Evolutionary conservation across 1,140 invertebrate species (phyloP).

Genomic region (Lucilia cuprina): DNA sequence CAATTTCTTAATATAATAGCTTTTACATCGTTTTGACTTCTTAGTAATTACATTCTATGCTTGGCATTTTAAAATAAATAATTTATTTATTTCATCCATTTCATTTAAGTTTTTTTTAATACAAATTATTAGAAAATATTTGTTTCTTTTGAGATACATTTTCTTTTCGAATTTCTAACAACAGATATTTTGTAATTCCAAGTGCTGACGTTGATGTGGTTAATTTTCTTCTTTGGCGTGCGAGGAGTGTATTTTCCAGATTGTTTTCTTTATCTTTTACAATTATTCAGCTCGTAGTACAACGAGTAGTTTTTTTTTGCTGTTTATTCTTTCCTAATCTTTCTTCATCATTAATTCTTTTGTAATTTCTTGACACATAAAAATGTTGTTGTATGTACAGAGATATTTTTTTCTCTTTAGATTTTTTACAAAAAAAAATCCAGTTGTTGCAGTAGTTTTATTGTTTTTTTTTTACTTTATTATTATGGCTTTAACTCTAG

Average conservation of each 20-base stretch:
- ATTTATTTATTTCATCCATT: no score
- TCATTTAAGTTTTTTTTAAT: no score
- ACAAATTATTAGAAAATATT: no score
- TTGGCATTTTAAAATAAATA: no score
- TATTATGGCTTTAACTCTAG: not conserved
- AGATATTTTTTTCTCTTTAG: no score
- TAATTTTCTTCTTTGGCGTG: not conserved
- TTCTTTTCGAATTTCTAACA: no score
- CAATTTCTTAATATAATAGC: no score
- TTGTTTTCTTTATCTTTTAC: not conserved
- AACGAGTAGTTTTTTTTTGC: no score
- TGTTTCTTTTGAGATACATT: no score
- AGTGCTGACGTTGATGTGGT: not conserved
- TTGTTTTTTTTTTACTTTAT: not conserved
- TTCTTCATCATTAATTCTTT: conserved; percentile 8
- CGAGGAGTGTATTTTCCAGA: not conserved
- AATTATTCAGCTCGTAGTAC: not conserved
- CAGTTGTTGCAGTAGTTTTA: not conserved
- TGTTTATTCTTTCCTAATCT: not conserved
- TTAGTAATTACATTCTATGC: no score
- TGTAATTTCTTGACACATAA: conserved; percentile 15
- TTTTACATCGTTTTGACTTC: no score
- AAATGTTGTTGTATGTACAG: not conserved
- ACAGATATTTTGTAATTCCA: not conserved
- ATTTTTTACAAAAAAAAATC: not conserved